Evolutionary conservation across 2,888 invertebrate genomes (phyloP), one percentile per base, ranked within the genome.

Genomic region (Apodemia hepburni): DNA sequence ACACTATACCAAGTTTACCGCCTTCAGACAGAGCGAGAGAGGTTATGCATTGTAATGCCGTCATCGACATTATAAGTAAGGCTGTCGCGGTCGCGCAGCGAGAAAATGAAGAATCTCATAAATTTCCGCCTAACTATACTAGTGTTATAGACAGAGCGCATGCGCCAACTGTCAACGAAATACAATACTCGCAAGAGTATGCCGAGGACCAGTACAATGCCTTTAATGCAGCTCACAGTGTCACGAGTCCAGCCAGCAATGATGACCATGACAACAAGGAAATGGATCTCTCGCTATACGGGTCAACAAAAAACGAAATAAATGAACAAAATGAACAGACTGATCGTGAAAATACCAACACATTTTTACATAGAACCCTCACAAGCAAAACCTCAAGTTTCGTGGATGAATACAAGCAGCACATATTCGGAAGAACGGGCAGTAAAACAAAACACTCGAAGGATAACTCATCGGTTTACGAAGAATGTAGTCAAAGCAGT

Each of bases 401-500:
- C 69, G 79, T 76, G 5, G 87, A 87, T 7, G 87, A 89, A 66
- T 85, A 85, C 72, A 87, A 87, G 71, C 84, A 82, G 66, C 86
- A 87, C 63, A 77, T 81, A 45, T 89, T 78, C 67, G 82, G 80
- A 7, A 74, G 82, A 59, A 66, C 79, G 29, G 73, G 72, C 38
- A 45, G n/a, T n/a, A 79, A 72, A 65, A 87, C 76, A 63, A 84
- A 83, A 72, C 70, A 75, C 29, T 70, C 80, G 22, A 87, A 90
- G 68, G 93, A 93, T 65, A 92, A 87, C 69, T 80, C 92, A 61
- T 87, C 91, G 38, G 90, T 90, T 63, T 93, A 90, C 67, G 92
- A 93, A 69, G 93, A 93, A 58, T 93, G 93, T 75, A 94, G 93
- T 74, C 92, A 93, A 69, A 95, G 93, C 79, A 95, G 95, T 79